Conservation (phyloP, 2,888 invertebrate genomes). For the Trichacis sp. region DNA sequence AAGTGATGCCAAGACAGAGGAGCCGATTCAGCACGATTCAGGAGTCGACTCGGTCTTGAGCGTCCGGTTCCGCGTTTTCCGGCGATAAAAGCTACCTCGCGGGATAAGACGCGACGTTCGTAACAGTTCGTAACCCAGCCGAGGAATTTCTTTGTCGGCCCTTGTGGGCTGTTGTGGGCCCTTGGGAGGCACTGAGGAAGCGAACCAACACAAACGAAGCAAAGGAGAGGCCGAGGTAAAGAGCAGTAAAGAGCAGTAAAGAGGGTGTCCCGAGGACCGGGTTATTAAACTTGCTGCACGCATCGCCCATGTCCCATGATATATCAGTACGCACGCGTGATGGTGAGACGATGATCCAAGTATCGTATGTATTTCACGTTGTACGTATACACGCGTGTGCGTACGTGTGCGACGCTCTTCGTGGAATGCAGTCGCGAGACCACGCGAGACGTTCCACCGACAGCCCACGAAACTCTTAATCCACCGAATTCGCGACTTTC, state of each 20-base stretch:
- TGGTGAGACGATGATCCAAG: conserved; percentile 7
- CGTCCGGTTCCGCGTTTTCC: conserved; percentile 48
- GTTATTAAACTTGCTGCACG: conserved; percentile 56
- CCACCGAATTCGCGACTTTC: conserved; percentile 22
- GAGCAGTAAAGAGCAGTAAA: conserved; percentile 31
- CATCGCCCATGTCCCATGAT: conserved; percentile 40
- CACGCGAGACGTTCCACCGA: conserved; percentile 34
- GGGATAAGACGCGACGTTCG: conserved; percentile 46
- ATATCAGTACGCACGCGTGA: conserved; percentile 25
- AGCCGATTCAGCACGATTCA: no score
- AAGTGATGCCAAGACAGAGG: no score
- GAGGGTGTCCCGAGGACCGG: conserved; percentile 40
- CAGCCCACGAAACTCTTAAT: conserved; percentile 27
- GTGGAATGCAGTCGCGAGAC: conserved; percentile 38
- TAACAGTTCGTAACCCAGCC: conserved; percentile 58
- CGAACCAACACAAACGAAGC: conserved; percentile 12
- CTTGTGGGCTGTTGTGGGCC: conserved; percentile 10
- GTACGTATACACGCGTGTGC: conserved; percentile 5
- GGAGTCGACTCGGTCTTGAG: no score
- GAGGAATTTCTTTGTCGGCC: conserved; percentile 62
- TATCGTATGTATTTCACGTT: no score
- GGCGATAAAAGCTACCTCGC: conserved; percentile 22
- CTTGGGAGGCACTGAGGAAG: conserved; percentile 25
- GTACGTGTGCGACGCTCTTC: conserved; percentile 31
- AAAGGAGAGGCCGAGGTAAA: conserved; percentile 22